Percentiles rank a stretch among this genome's conserved stretches.
Conservation (phyloP, 2,888 invertebrate genomes). For the Melanchra persicariae region DNA sequence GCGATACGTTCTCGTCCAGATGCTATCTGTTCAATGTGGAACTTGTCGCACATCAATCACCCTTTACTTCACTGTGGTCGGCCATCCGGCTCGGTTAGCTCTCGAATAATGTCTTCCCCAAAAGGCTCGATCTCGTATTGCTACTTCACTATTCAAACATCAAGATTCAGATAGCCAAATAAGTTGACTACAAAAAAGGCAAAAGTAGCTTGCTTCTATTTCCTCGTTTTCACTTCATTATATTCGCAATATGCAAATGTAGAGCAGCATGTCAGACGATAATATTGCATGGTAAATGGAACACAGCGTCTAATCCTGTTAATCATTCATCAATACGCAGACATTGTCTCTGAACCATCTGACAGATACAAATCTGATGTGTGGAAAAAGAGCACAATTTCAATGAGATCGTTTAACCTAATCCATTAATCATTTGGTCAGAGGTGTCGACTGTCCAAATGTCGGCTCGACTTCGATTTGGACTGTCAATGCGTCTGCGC, state of each 20-base stretch:
- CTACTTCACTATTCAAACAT: constrained; percentile 46
- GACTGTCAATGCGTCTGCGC: constrained; percentile 46
- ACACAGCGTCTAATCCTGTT: constrained; percentile 45
- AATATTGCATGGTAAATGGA: constrained; percentile 40
- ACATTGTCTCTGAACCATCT: constrained; percentile 66
- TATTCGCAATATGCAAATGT: constrained; percentile 42
- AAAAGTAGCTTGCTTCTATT: constrained; percentile 32
- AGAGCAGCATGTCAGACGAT: constrained; percentile 11
- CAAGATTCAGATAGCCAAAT: constrained; percentile 57
- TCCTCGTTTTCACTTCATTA: constrained; percentile 35
- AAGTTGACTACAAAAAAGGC: constrained; percentile 30
- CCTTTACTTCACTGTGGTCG: constrained; percentile 37
- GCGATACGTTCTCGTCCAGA: constrained; percentile 62
- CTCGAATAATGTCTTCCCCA: constrained; percentile 41
- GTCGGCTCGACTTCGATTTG: constrained; percentile 49
- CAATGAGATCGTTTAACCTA: constrained; percentile 61
- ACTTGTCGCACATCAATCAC: constrained; percentile 65
- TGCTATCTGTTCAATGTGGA: constrained; percentile 64
- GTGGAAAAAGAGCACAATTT: constrained; percentile 65
- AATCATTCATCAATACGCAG: constrained; percentile 62
- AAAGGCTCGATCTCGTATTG: constrained; percentile 25
- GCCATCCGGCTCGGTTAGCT: constrained; percentile 54
- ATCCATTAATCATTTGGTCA: constrained; percentile 70
- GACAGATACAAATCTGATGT: constrained; percentile 67
- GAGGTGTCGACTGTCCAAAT: constrained; percentile 64